Conservation (phyloP, 2,113 vertebrate genomes). For the Melanerpes aurifrons region DNA sequence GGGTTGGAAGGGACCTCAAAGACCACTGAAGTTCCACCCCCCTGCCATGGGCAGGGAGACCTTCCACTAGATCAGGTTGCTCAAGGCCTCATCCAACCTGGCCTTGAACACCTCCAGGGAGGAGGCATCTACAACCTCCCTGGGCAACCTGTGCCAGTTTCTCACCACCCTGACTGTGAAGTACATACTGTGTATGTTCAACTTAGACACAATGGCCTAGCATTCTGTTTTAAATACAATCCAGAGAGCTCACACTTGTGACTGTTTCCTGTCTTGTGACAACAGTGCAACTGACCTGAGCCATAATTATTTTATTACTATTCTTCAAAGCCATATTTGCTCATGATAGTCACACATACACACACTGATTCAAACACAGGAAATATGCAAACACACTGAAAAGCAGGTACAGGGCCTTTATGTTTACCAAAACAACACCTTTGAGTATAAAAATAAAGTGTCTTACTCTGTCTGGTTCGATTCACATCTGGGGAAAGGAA, state of each 20-base stretch:
- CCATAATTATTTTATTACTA: neutral
- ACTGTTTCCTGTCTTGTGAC: neutral
- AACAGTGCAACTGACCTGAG: neutral
- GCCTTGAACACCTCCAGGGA: too few species aligned
- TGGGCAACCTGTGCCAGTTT: too few species aligned
- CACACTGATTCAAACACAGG: neutral
- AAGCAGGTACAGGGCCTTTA: neutral
- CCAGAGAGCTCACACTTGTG: neutral
- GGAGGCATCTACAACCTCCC: too few species aligned
- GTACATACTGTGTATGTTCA: neutral
- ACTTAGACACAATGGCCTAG: neutral
- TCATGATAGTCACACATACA: neutral
- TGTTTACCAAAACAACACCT: neutral
- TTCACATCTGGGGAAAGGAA: constrained; percentile 59
- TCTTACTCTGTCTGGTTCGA: constrained; percentile 70
- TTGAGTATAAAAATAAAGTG: constrained; percentile 39
- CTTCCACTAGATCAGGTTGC: too few species aligned
- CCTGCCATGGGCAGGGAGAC: too few species aligned
- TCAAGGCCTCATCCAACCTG: too few species aligned
- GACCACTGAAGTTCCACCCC: too few species aligned
- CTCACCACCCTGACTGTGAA: too few species aligned
- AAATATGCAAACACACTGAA: neutral
- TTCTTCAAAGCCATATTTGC: neutral
- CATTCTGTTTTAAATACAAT: neutral
- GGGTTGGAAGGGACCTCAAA: too few species aligned